Evolutionary conservation across 2,888 invertebrate species (phyloP), one percentile per base, ranked within the genome.

Genomic region (Morpho deidamia): DNA sequence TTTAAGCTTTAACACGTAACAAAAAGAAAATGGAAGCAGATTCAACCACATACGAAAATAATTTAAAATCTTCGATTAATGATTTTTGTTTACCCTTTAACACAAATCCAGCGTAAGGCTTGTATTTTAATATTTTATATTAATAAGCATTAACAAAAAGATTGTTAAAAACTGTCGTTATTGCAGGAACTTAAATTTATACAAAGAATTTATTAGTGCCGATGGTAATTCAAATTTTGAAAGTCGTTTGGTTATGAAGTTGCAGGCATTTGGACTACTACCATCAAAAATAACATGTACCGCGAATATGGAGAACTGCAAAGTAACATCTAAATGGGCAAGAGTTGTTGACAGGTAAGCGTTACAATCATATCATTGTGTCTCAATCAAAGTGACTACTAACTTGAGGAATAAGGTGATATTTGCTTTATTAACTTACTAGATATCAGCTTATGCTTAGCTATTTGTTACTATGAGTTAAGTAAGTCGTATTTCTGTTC

Each of bases 41-140:
- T 67, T 90, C 90, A 7, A 90, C 90, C 32, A 90, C 90, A 1
- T 76, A 73, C 39, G 89, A 89, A 39, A 76, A 62, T 46, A 76
- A 62, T 60, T 50, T 63, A 14, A 63, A 81, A 66, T 64, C 66
- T 47, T 65, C 70, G 57, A 49, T 62, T 32, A 61, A 68, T 52
- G 71, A 73, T 45, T 65, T 72, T 53, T 55, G 52, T 60, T 70
- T 87, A 48, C 87, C 88, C 14, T 88, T 87, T 59, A 62, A 64
- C 44, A 67, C 73, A 37, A 71, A 69, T 59, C 72, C 81, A 50
- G 71, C 71, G 87, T 86, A 73, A 72, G 72, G 8, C 14, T 9
- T 39, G 11, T 39, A 10, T 39, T 39, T 10, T n/a, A 11, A 39
- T 0, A 37, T 37, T 10, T 10, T 11, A 11, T 7, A 8, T 14